Conservation (phyloP, 2,797 vertebrate genomes). For the Rousettus madagascariensis region DNA sequence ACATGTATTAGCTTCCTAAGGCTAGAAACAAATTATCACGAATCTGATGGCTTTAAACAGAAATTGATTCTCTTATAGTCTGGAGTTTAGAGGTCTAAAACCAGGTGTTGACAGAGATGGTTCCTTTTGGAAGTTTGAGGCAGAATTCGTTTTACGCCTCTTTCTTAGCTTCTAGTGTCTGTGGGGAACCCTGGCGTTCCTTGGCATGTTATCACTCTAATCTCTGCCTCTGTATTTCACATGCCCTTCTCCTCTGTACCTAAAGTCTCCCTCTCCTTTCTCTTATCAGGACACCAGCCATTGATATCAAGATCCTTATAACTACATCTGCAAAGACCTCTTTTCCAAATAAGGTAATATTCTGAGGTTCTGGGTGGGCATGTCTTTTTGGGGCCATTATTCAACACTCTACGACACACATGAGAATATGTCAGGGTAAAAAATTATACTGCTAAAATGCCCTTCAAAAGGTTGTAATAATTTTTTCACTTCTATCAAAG, state of each 20-base stretch:
- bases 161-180: not conserved
- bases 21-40: not conserved
- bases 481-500: slow-evolving; percentile 10
- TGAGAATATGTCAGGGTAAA: not conserved
- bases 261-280: not conserved
- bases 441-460: not conserved
- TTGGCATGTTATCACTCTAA: not conserved
- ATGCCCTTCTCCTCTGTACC: not conserved
- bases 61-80: not conserved
- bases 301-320: not conserved
- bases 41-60: not conserved
- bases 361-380: not conserved
- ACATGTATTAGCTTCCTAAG: not conserved
- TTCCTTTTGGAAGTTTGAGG: not conserved
- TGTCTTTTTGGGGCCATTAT: not conserved
- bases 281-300: not conserved
- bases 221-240: not conserved
- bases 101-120: not conserved
- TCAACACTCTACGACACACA: not conserved
- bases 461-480: not conserved
- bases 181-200: not conserved
- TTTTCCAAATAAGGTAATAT: not conserved
- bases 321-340: not conserved
- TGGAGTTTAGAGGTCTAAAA: not conserved
- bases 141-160: not conserved